Evolutionary conservation across 37 sponge, comb jelly and placozoan species (phyloP).

Genomic region (Hexactinellida sp.): DNA sequence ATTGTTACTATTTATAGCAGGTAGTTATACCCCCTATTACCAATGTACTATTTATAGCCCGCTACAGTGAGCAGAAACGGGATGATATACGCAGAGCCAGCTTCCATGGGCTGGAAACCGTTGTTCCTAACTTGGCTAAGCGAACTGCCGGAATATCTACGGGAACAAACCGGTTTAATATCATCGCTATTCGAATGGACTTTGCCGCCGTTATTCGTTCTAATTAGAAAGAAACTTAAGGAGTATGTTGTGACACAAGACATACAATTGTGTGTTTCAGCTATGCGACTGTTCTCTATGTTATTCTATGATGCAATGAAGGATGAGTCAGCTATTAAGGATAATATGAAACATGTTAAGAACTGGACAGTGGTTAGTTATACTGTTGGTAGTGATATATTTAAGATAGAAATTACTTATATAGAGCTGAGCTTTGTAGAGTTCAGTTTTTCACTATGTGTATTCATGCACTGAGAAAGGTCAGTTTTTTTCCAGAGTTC

Average conservation of each 20-base stretch:
- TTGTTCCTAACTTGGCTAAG: slow-evolving; percentile 67
- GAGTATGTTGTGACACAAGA: slow-evolving; percentile 4
- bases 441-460: too few species aligned
- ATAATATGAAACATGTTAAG: slow-evolving; percentile 52
- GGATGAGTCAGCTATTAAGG: slow-evolving; percentile 48
- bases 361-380: slow-evolving; percentile 41
- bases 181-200: slow-evolving; percentile 67
- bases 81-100: slow-evolving; percentile 94
- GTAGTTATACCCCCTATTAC: too few species aligned
- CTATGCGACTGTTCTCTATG: slow-evolving; percentile 50
- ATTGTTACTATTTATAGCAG: too few species aligned
- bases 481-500: too few species aligned
- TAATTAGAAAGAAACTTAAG: slow-evolving; percentile 56
- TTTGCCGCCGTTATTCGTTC: slow-evolving; percentile 36
- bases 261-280: background rate
- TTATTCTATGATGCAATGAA: slow-evolving; percentile 40
- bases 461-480: too few species aligned
- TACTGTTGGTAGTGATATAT: too few species aligned
- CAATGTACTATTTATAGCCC: slow-evolving; percentile 42
- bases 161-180: slow-evolving; percentile 30
- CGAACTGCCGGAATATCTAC: background rate
- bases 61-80: slow-evolving; percentile 99
- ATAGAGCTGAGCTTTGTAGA: too few species aligned
- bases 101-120: slow-evolving; percentile 83
- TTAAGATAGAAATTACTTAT: too few species aligned